Conservation (phyloP, 1,140 invertebrate species). For the Heterodera schachtii region DNA sequence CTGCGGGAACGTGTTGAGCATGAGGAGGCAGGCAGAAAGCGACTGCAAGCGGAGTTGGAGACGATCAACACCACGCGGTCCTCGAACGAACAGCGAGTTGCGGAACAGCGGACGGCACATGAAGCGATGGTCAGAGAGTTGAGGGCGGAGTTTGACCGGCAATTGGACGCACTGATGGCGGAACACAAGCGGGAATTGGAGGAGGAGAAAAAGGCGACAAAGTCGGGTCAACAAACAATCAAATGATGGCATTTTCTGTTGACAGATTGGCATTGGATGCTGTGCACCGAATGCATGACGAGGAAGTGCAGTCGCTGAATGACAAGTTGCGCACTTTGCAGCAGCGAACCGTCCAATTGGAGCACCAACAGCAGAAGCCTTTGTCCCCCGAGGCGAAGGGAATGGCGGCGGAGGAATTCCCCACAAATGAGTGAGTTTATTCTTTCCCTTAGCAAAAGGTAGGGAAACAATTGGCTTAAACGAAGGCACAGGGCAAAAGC, state of each 20-base stretch:
- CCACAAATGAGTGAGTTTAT: neutral
- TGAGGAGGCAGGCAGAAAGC: constrained; percentile 46
- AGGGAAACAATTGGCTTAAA: no score
- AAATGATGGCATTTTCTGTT: neutral
- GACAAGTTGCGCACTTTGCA: constrained; percentile 29
- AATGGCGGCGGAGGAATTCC: constrained; percentile 17
- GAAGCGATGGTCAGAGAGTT: constrained; percentile 51
- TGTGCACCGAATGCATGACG: constrained; percentile 88
- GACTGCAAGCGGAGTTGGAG: constrained; percentile 54
- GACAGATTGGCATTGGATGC: constrained; percentile 76
- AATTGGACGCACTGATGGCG: constrained; percentile 47
- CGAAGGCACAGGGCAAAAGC: no score
- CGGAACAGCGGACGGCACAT: constrained; percentile 44
- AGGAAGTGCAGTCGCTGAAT: constrained; percentile 81
- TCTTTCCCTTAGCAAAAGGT: neutral
- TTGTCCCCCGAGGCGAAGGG: constrained; percentile 9
- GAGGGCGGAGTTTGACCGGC: constrained; percentile 44
- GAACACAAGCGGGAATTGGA: constrained; percentile 59
- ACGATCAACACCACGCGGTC: constrained; percentile 32
- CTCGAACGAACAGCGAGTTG: constrained; percentile 40
- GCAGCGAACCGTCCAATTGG: constrained; percentile 30
- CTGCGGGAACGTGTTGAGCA: constrained; percentile 51
- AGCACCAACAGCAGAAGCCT: constrained; percentile 67
- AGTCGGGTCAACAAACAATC: constrained; percentile 27
- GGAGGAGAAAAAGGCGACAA: constrained; percentile 62